Percentiles rank a stretch among this genome's conserved stretches.
phyloP scores from a whole-genome alignment of 2,797 vertebrate genomes.

The Microctenopoma stevenorrisi region DNA sequence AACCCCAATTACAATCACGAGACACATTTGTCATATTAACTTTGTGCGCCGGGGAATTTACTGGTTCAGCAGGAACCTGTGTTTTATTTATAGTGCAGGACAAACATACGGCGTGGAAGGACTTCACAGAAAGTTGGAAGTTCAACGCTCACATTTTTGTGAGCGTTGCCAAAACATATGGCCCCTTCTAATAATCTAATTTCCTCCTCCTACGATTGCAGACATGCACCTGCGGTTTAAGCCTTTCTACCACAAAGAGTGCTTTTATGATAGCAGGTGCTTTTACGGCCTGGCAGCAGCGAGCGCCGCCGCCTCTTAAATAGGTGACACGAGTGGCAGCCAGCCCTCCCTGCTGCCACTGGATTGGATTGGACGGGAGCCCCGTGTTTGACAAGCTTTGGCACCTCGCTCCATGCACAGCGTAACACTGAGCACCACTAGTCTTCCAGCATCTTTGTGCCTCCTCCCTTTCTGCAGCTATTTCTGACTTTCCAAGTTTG shows the following conservation, averaged over 20 bases:
- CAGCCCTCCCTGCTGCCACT: conserved; percentile 33
- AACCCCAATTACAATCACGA: conserved; percentile 68
- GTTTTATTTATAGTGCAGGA: conserved; percentile 53
- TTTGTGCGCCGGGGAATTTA: conserved; percentile 48
- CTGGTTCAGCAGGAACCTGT: conserved; percentile 58
- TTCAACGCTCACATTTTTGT: conserved; percentile 23
- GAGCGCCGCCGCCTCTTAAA: conserved; percentile 19
- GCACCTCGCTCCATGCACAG: conserved; percentile 42
- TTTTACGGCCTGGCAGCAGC: conserved; percentile 44
- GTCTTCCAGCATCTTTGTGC: conserved; percentile 46
- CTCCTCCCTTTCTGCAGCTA: conserved; percentile 37
- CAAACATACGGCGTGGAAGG: conserved; percentile 4
- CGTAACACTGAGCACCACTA: conserved; percentile 23
- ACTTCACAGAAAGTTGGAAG: conserved; percentile 44
- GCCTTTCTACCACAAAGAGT: conserved; percentile 16
- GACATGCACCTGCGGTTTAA: conserved; percentile 8
- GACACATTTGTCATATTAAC: conserved; percentile 72
- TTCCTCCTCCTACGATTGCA: neutral
- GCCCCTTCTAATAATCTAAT: conserved; percentile 18
- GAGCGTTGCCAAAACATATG: conserved; percentile 26
- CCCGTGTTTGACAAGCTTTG: conserved; percentile 69
- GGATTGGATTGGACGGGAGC: conserved; percentile 63
- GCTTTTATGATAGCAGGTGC: conserved; percentile 23
- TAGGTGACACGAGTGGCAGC: conserved; percentile 50
- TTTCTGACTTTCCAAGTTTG: conserved; percentile 49